Percentiles rank a stretch among this genome's conserved stretches.
These are phyloP conservation scores for Dissostichus mawsoni DNA, from an alignment of 2,113 vertebrate species.

Conservation along the genomic window DNA sequence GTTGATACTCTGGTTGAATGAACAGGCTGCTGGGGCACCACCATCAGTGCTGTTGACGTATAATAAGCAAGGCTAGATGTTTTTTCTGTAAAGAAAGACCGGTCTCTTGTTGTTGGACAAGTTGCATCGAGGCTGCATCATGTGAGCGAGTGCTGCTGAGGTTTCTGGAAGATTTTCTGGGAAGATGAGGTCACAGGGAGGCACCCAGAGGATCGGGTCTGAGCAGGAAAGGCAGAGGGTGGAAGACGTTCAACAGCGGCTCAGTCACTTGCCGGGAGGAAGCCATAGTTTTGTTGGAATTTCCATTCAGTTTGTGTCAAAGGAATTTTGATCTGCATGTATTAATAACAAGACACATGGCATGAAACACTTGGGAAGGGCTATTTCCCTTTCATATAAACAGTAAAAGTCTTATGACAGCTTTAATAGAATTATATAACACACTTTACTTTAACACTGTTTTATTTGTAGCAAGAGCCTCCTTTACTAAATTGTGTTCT, in stretches of 20 bases:
- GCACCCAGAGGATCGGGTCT: slow-evolving; percentile 56
- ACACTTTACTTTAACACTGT: slow-evolving; percentile 1
- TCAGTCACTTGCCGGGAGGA: slow-evolving; percentile 56
- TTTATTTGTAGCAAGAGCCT: background rate
- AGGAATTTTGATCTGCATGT: slow-evolving; percentile 36
- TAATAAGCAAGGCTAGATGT: background rate
- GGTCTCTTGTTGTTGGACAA: slow-evolving; percentile 35
- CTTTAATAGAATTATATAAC: slow-evolving; percentile 20
- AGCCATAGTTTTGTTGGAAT: slow-evolving; percentile 51
- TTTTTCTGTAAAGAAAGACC: slow-evolving; percentile 8
- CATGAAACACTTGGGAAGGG: background rate
- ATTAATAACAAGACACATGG: slow-evolving; percentile 13
- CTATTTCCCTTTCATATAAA: background rate
- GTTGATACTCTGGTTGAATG: slow-evolving; percentile 30
- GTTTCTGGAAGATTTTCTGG: slow-evolving; percentile 56
- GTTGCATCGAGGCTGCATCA: slow-evolving; percentile 18
- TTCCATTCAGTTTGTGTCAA: slow-evolving; percentile 52
- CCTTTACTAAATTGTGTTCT: background rate
- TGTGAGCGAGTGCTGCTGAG: slow-evolving; percentile 40
- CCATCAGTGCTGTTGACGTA: slow-evolving; percentile 8
- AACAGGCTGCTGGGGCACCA: slow-evolving; percentile 7
- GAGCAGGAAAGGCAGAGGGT: slow-evolving; percentile 50
- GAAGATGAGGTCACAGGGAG: slow-evolving; percentile 74
- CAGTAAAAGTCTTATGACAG: slow-evolving; percentile 19
- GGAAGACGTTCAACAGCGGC: slow-evolving; percentile 50